phyloP scores from a whole-genome alignment of 1,140 invertebrate species.

The Theocolax elegans region DNA sequence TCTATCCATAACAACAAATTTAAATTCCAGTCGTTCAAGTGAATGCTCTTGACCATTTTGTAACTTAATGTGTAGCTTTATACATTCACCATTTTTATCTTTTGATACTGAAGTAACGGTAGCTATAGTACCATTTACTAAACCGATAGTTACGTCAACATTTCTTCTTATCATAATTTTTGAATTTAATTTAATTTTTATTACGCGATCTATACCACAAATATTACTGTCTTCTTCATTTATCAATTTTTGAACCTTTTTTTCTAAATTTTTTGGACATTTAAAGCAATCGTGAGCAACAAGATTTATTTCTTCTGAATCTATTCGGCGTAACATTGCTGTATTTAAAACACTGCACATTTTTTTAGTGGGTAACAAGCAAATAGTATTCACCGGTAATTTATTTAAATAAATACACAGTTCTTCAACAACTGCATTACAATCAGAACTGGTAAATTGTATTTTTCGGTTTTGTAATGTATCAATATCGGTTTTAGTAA shows the following conservation, averaged over 20 bases:
- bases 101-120: too few relatives aligned
- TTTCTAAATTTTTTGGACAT: too few relatives aligned
- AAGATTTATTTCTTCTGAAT: constrained; percentile 39
- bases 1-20: too few relatives aligned
- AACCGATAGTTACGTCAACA: constrained; percentile 50
- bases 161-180: too few relatives aligned
- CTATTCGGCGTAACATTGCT: constrained; percentile 45
- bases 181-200: constrained; percentile 50
- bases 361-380: too few relatives aligned
- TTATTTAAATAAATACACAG: constrained; percentile 37
- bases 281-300: too few relatives aligned
- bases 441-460: constrained; percentile 23
- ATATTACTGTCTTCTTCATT: constrained; percentile 38
- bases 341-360: too few relatives aligned
- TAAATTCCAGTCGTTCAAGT: too few relatives aligned
- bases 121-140: too few relatives aligned
- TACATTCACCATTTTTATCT: too few relatives aligned
- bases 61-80: too few relatives aligned
- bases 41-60: too few relatives aligned
- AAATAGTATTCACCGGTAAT: constrained; percentile 29
- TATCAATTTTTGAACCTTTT: constrained; percentile 39
- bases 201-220: constrained; percentile 36
- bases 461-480: constrained; percentile 39
- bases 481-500: constrained; percentile 43
- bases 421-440: constrained; percentile 36